Conservation (phyloP, 2,797 vertebrate genomes). For the Chaunax sp. region DNA sequence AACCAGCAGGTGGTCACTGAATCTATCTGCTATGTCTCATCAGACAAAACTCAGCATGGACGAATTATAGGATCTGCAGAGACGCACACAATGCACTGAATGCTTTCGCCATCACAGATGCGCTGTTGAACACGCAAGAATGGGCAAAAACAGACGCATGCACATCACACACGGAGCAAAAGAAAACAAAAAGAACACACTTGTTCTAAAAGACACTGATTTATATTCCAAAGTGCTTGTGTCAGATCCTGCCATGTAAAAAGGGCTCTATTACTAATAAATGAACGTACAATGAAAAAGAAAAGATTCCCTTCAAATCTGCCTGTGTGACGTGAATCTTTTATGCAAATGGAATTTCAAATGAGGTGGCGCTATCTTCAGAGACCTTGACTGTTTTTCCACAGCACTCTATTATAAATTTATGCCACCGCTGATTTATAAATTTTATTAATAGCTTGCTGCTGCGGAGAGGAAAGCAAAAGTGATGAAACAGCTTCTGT, state of each 20-base stretch:
- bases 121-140: conserved; percentile 12
- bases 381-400: conserved; percentile 83
- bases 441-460: conserved; percentile 85
- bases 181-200: conserved; percentile 44
- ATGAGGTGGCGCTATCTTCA: conserved; percentile 86
- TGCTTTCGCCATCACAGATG: conserved; percentile 4
- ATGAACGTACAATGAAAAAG: conserved; percentile 82
- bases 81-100: conserved; percentile 23
- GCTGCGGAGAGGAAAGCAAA: conserved; percentile 71
- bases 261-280: conserved; percentile 86
- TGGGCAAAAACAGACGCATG: conserved; percentile 13
- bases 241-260: conserved; percentile 75
- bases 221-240: conserved; percentile 80
- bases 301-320: conserved; percentile 81
- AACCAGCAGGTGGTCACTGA: conserved; percentile 60
- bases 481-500: conserved; percentile 69
- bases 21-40: conserved; percentile 48
- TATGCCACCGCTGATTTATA: conserved; percentile 87
- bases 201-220: conserved; percentile 81
- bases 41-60: conserved; percentile 33
- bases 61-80: conserved; percentile 11
- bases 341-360: conserved; percentile 92
- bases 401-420: conserved; percentile 88
- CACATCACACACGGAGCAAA: conserved; percentile 24
- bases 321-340: conserved; percentile 85